Evolutionary conservation across 2,888 invertebrate species (phyloP).

Genomic region (Cerastis rubricosa): DNA sequence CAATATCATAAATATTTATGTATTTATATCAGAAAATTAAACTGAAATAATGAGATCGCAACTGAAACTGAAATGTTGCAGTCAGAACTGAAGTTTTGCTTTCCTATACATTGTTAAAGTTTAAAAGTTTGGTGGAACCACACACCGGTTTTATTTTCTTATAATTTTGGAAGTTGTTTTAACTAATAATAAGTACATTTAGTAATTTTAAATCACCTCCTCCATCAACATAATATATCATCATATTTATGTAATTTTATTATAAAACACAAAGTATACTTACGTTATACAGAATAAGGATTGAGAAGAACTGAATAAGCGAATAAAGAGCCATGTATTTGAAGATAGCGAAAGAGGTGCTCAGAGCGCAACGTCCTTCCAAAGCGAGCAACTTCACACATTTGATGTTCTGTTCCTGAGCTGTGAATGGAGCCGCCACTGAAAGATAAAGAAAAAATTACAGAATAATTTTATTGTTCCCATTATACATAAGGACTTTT

Average conservation of each 20-base stretch:
- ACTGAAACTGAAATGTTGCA: too few species aligned
- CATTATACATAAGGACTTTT: not conserved
- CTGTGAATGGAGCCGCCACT: constrained; percentile 97
- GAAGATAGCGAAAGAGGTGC: constrained; percentile 97
- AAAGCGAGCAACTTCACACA: constrained; percentile 95
- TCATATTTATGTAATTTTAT: too few species aligned
- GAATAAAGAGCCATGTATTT: constrained; percentile 98
- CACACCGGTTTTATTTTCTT: too few species aligned
- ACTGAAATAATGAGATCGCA: not conserved
- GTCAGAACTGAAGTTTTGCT: too few species aligned
- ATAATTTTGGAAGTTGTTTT: too few species aligned
- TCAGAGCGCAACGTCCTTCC: constrained; percentile 96
- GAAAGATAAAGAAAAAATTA: constrained; percentile 70
- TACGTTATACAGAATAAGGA: constrained; percentile 94
- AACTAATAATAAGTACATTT: too few species aligned
- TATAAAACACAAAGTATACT: constrained; percentile 76
- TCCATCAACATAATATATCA: too few species aligned
- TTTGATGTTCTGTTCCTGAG: constrained; percentile 94
- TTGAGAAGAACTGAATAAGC: constrained; percentile 96
- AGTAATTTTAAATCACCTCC: too few species aligned
- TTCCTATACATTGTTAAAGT: too few species aligned
- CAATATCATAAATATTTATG: not conserved
- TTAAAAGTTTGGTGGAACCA: too few species aligned
- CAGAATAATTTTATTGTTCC: not conserved
- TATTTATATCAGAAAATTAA: not conserved